Percentiles rank a stretch among this genome's conserved stretches.
Evolutionary conservation across 2,797 vertebrate genomes (phyloP).

Genomic region (Lemur catta): DNA sequence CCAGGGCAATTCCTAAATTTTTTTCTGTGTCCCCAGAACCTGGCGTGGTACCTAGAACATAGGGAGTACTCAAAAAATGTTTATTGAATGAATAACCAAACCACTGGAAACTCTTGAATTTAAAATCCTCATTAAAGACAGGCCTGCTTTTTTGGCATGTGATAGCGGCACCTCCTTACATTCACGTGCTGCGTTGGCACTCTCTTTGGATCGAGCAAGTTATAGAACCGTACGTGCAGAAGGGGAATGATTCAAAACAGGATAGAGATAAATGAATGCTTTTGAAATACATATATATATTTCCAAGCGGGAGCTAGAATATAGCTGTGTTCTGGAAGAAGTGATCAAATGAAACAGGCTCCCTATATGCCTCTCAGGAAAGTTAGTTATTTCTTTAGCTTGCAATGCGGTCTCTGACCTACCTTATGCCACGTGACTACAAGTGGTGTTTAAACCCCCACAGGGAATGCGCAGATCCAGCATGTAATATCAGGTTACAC

Average conservation of each 20-base stretch:
- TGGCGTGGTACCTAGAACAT: background rate
- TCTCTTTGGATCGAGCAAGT: background rate
- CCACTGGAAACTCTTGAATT: background rate
- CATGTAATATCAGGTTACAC: background rate
- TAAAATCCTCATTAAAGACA: background rate
- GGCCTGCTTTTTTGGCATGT: background rate
- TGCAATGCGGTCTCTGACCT: constrained; percentile 26
- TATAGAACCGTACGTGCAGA: accelerated
- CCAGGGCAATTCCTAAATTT: background rate
- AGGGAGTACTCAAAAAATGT: background rate
- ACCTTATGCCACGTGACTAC: background rate
- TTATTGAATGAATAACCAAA: background rate
- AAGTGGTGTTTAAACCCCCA: constrained; percentile 24
- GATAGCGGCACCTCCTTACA: background rate
- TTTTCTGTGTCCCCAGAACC: background rate
- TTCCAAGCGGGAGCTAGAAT: background rate
- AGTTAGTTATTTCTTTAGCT: constrained; percentile 28
- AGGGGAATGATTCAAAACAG: background rate
- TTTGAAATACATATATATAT: background rate
- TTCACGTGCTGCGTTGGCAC: accelerated
- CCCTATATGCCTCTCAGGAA: background rate
- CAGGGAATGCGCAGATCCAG: background rate
- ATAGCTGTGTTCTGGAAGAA: constrained; percentile 24
- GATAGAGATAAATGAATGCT: background rate
- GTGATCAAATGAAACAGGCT: background rate